phyloP scores from a whole-genome alignment of 2,113 vertebrate species.

The Myrmophylax atrothorax region DNA sequence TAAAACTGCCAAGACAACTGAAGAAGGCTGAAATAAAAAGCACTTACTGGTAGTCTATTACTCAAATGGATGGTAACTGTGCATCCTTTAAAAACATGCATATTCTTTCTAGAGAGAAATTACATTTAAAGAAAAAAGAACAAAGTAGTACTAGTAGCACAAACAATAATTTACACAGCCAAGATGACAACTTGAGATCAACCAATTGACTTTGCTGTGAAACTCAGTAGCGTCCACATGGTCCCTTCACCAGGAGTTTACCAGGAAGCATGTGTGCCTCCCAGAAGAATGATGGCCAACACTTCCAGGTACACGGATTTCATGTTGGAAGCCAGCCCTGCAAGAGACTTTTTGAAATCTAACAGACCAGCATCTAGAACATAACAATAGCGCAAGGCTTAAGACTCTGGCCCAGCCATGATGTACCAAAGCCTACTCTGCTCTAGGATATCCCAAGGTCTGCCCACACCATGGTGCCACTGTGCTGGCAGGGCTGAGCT shows the following conservation, averaged over 20 bases:
- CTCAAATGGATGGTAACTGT: not conserved
- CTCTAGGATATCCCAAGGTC: not conserved
- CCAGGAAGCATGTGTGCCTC: not conserved
- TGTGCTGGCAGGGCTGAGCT: not conserved
- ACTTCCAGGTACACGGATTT: rapidly evolving
- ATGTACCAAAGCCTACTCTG: not conserved
- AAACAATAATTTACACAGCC: not conserved
- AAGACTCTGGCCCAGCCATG: not conserved
- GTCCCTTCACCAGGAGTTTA: not conserved
- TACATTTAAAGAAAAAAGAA: not conserved
- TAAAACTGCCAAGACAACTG: not conserved
- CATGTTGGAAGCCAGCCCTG: not conserved
- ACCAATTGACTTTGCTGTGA: not conserved
- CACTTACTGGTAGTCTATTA: not conserved
- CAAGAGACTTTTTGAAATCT: not conserved
- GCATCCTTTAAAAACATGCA: not conserved
- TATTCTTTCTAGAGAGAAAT: not conserved
- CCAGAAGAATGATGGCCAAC: not conserved
- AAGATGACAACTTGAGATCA: not conserved
- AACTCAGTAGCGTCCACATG: not conserved
- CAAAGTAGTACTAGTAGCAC: not conserved
- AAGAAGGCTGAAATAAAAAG: not conserved
- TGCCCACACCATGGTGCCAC: not conserved
- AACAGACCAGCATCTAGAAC: not conserved
- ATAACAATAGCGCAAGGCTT: not conserved